Conservation (phyloP, 37 sponge, comb jelly and placozoan species). For the Cladorhizidae sp. region DNA sequence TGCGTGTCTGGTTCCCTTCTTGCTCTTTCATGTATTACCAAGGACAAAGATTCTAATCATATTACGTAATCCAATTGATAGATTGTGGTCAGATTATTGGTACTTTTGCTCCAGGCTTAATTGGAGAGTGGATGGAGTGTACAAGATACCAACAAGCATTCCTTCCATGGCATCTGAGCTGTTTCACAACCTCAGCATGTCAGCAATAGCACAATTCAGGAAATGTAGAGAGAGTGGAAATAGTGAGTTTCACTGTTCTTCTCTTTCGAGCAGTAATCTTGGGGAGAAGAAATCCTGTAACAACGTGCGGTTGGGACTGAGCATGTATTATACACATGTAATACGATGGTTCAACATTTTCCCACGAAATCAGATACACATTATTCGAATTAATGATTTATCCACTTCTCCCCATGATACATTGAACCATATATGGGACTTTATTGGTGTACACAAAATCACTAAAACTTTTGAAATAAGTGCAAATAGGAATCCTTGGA, state of each 20-base stretch:
- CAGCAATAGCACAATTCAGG: conserved; percentile 1
- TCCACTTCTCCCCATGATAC: not conserved
- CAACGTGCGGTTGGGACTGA: conserved; percentile 15
- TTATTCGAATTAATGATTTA: conserved; percentile 25
- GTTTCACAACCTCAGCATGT: conserved; percentile 28
- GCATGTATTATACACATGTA: conserved; percentile 41
- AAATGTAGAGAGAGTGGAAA: conserved; percentile 4
- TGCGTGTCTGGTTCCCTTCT: conserved; percentile 11
- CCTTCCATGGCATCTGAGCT: conserved; percentile 8
- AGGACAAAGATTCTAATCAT: conserved; percentile 50
- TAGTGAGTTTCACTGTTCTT: conserved; percentile 21
- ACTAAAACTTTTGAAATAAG: not conserved
- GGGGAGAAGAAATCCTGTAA: not conserved
- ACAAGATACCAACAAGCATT: not conserved
- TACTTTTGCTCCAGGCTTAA: conserved; percentile 33
- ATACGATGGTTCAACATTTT: conserved; percentile 36
- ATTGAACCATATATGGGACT: conserved; percentile 12
- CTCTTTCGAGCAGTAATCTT: not conserved
- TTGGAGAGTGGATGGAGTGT: not conserved
- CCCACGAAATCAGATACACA: conserved; percentile 7
- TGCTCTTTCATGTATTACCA: conserved; percentile 34
- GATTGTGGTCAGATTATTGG: conserved; percentile 61
- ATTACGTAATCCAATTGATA: conserved; percentile 46
- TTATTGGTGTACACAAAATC: conserved; percentile 13
- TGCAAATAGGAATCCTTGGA: conserved; percentile 25